These are phyloP conservation scores for Megalonaias nervosa DNA, from an alignment of 1,140 invertebrate genomes.

Conservation along the genomic window DNA sequence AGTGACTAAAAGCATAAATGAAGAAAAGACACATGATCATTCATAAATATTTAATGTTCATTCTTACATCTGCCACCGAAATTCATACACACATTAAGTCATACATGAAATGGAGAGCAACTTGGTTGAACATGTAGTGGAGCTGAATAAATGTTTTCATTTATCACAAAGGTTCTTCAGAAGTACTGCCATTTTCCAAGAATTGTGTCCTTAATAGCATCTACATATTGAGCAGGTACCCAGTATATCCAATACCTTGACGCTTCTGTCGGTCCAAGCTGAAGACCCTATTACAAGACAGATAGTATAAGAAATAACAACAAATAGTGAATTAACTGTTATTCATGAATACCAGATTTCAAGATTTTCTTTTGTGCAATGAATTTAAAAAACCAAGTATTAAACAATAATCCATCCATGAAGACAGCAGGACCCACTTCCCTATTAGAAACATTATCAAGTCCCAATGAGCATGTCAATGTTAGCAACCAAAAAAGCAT, in stretches of 20 bases:
- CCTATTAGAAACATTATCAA: too few species aligned
- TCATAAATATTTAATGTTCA: too few species aligned
- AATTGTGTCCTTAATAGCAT: conserved; percentile 92
- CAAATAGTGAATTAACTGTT: neutral
- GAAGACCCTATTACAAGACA: conserved; percentile 61
- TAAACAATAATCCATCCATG: neutral
- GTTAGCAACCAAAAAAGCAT: too few species aligned
- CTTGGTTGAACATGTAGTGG: too few species aligned
- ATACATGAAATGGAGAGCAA: too few species aligned
- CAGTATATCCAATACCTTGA: conserved; percentile 91
- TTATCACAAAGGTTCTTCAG: conserved; percentile 60
- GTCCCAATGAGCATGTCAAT: too few species aligned
- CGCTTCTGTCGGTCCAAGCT: conserved; percentile 68
- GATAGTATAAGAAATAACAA: neutral
- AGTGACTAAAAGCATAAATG: too few species aligned
- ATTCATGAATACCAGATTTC: neutral
- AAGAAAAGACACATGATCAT: too few species aligned
- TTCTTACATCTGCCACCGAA: too few species aligned
- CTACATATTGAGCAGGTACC: conserved; percentile 91
- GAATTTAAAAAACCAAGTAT: neutral
- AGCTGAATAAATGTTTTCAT: too few species aligned
- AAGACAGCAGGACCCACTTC: neutral
- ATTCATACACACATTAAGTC: too few species aligned
- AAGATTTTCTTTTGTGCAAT: neutral
- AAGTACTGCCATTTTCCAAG: conserved; percentile 91